These are phyloP conservation scores for Terebella lapidaria DNA, from an alignment of 2,888 invertebrate species.

Conservation along the genomic window DNA sequence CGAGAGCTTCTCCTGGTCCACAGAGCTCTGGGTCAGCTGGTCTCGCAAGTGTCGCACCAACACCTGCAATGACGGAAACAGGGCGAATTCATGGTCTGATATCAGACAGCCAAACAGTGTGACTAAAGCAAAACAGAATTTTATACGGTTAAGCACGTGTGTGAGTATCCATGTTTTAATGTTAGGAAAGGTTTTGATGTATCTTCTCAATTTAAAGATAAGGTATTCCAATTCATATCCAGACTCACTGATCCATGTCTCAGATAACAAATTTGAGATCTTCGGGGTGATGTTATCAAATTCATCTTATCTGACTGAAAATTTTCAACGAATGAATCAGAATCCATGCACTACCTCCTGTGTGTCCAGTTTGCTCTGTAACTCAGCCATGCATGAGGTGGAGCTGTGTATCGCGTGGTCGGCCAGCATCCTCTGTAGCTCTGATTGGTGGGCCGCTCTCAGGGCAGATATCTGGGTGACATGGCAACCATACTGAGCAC, in stretches of 20 bases:
- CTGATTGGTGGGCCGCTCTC: conserved; percentile 39
- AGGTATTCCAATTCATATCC: no score
- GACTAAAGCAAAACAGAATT: not conserved
- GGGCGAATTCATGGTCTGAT: no score
- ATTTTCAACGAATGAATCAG: no score
- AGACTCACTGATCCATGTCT: no score
- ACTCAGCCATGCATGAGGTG: conserved; percentile 39
- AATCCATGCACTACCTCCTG: conserved; percentile 49
- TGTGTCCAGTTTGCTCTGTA: conserved; percentile 43
- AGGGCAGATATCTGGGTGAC: conserved; percentile 20
- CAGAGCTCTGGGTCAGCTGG: conserved; percentile 34
- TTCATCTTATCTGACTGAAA: no score
- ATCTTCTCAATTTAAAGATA: no score
- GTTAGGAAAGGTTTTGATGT: no score
- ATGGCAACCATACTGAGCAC: no score
- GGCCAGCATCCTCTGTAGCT: conserved; percentile 37
- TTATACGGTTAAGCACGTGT: not conserved
- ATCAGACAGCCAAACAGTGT: no score
- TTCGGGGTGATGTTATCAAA: no score
- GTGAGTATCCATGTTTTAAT: no score
- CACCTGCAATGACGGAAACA: conserved; percentile 31
- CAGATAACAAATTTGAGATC: no score
- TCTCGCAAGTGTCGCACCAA: conserved; percentile 43
- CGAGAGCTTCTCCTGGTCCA: conserved; percentile 38
- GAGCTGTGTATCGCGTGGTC: conserved; percentile 43